Percentiles rank a stretch among this genome's conserved stretches.
Evolutionary conservation across 1,140 invertebrate species (phyloP).

Genomic region (Oryzaephilus surinamensis): DNA sequence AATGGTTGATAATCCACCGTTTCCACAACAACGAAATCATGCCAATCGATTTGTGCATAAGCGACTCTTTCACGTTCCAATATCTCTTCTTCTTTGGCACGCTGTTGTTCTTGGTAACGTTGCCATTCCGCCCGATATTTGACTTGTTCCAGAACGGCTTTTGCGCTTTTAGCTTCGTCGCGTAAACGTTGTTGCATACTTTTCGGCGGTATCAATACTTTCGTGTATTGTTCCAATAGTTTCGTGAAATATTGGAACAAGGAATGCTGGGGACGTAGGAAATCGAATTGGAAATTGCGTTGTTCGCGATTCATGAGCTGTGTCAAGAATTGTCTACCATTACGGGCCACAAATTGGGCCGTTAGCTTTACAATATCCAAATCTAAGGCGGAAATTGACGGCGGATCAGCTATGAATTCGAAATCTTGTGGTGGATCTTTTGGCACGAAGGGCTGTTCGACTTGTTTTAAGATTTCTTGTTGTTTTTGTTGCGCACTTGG

Average conservation of each 20-base stretch:
- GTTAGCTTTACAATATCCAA: conserved; percentile 97
- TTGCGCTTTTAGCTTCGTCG: conserved; percentile 63
- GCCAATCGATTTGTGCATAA: conserved; percentile 99
- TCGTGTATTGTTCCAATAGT: conserved; percentile 96
- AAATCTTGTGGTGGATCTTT: conserved; percentile 93
- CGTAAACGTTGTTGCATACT: conserved; percentile 72
- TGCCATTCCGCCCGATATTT: conserved; percentile 95
- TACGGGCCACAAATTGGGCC: conserved; percentile 97
- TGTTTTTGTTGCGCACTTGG: conserved; percentile 72
- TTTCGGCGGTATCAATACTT: conserved; percentile 88
- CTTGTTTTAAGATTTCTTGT: conserved; percentile 81
- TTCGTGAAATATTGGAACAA: conserved; percentile 98
- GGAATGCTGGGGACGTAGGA: conserved; percentile 94
- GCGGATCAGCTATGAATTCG: conserved; percentile 97
- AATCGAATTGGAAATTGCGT: conserved; percentile 98
- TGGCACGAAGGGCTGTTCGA: conserved; percentile 80
- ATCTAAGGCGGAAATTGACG: conserved; percentile 97
- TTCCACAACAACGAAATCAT: conserved; percentile 99
- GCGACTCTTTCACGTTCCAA: conserved; percentile 91
- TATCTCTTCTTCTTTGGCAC: conserved; percentile 86
- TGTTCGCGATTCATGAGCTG: conserved; percentile 98
- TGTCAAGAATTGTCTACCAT: conserved; percentile 95
- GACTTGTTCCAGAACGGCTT: conserved; percentile 78
- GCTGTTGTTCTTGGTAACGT: conserved; percentile 85
- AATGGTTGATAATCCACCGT: conserved; percentile 98